phyloP scores from a whole-genome alignment of 2,888 invertebrate genomes.

The Drosophila peninsularis region DNA sequence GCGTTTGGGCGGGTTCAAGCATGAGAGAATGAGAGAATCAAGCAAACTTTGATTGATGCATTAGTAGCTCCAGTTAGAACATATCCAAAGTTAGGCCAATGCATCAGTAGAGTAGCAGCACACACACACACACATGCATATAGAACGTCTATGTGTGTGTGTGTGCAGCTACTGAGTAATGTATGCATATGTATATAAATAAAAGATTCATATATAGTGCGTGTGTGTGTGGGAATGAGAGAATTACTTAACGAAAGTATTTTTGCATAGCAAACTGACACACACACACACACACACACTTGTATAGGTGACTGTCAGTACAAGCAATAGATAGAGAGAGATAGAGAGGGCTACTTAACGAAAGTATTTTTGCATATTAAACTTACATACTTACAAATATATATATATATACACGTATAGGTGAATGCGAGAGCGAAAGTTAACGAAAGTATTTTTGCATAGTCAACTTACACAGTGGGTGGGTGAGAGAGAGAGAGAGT shows the following conservation, averaged over 20 bases:
- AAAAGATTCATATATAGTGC: neutral
- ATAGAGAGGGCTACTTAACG: neutral
- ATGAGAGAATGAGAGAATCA: neutral
- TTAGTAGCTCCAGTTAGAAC: neutral
- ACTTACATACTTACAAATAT: conserved; percentile 11
- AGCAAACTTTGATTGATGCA: neutral
- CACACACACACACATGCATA: neutral
- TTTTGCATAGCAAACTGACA: neutral
- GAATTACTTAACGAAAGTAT: neutral
- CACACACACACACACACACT: neutral
- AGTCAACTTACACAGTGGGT: neutral
- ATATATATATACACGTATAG: conserved; percentile 5
- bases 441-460: conserved; percentile 16
- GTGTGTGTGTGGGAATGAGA: neutral
- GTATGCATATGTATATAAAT: neutral
- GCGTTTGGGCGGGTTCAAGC: conserved; percentile 28
- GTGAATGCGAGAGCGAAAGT: neutral
- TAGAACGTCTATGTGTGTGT: neutral
- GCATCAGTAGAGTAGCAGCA: neutral
- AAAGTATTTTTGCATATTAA: conserved; percentile 11
- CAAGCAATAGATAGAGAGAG: neutral
- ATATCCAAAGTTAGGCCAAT: conserved; percentile 1
- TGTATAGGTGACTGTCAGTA: conserved; percentile 5
- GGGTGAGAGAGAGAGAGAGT: neutral
- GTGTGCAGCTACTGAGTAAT: neutral